phyloP scores from a whole-genome alignment of 2,888 invertebrate species.

The Lagria hirta region DNA sequence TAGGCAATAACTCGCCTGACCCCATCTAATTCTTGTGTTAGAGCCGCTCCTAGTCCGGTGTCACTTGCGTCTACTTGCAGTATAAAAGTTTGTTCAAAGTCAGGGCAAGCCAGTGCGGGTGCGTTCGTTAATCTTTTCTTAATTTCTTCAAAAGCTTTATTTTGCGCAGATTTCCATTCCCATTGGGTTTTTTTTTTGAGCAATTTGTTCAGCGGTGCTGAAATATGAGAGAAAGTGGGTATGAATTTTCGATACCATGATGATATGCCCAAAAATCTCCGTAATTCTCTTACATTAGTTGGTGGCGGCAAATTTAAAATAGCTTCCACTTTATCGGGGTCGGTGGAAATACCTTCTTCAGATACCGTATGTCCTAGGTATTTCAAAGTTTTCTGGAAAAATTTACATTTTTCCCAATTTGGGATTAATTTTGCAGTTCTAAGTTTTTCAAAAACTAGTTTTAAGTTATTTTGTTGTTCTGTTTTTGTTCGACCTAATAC shows the following conservation, averaged over 20 bases:
- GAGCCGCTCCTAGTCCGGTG: conserved; percentile 31
- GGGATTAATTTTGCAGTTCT: too few relatives aligned
- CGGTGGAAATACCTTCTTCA: conserved; percentile 19
- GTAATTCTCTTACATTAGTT: too few relatives aligned
- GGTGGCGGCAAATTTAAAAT: conserved; percentile 27
- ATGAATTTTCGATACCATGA: conserved; percentile 34
- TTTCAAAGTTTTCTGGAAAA: conserved; percentile 25
- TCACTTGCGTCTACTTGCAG: conserved; percentile 34
- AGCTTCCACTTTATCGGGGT: conserved; percentile 28
- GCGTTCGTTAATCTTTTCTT: conserved; percentile 17
- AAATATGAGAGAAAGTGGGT: conserved; percentile 23
- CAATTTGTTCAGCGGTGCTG: conserved; percentile 23
- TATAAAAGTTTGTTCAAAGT: conserved; percentile 26
- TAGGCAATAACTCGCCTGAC: conserved; percentile 29
- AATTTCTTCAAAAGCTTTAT: conserved; percentile 16
- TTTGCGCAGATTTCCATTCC: conserved; percentile 23
- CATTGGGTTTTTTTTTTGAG: conserved; percentile 24
- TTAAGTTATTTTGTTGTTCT: too few relatives aligned
- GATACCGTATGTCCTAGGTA: conserved; percentile 31
- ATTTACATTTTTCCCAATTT: conserved; percentile 25
- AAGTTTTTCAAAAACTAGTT: too few relatives aligned
- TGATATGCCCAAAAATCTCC: conserved; percentile 27
- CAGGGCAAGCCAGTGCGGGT: conserved; percentile 28
- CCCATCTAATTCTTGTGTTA: conserved; percentile 24
- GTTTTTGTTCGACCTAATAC: too few relatives aligned